Conservation (phyloP, 2,113 vertebrate genomes). For the Promerops cafer region DNA sequence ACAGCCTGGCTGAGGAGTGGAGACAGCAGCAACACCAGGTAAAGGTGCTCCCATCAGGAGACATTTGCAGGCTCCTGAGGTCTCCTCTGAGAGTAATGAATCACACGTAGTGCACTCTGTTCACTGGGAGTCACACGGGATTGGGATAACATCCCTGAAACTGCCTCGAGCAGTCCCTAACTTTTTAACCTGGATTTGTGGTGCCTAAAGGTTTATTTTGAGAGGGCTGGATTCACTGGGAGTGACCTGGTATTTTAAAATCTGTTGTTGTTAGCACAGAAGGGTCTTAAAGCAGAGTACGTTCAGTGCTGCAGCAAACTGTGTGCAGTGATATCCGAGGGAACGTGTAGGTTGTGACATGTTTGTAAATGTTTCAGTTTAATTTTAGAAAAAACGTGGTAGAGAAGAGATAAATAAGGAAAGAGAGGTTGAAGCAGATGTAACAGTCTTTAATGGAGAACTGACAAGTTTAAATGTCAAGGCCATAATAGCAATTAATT, state of each 20-base stretch:
- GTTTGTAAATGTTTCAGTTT: constrained; percentile 1
- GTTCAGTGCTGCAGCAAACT: background rate
- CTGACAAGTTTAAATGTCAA: constrained; percentile 2
- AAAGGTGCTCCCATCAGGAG: background rate
- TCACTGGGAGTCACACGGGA: background rate
- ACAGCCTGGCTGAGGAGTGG: background rate
- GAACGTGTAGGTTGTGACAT: background rate
- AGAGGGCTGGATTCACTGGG: background rate
- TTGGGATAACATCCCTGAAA: background rate
- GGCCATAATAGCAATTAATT: constrained; percentile 3
- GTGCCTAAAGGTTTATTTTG: background rate
- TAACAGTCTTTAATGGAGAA: background rate
- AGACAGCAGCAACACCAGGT: background rate
- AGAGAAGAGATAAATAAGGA: background rate
- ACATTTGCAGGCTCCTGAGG: background rate
- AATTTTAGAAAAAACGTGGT: background rate
- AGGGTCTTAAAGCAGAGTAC: background rate
- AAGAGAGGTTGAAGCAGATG: background rate
- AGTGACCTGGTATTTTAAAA: background rate
- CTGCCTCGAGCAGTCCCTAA: background rate
- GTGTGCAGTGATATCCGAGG: fast-evolving
- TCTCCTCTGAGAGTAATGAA: background rate
- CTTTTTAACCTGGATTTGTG: background rate
- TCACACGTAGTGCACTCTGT: background rate
- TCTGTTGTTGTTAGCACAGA: background rate